phyloP scores from a whole-genome alignment of 2,797 vertebrate genomes.

The Chrosomus eos region DNA sequence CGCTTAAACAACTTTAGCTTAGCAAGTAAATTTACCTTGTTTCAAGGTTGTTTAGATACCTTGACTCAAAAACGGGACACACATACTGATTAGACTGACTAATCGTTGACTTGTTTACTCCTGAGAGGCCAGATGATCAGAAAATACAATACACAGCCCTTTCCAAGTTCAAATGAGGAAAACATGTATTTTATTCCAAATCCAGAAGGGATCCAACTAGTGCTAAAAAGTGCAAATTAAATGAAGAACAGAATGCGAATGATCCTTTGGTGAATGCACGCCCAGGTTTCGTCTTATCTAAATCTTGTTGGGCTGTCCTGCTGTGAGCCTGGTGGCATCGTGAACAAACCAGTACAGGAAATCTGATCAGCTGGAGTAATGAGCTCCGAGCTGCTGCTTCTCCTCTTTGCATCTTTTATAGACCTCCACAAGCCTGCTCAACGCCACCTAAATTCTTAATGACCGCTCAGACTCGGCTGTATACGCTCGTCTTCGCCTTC shows the following conservation, averaged over 20 bases:
- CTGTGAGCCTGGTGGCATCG: slow-evolving; percentile 36
- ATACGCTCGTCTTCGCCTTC: slow-evolving; percentile 28
- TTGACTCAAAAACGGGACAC: background rate
- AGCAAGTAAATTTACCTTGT: background rate
- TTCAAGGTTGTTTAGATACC: background rate
- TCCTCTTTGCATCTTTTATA: slow-evolving; percentile 58
- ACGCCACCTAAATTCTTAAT: slow-evolving; percentile 61
- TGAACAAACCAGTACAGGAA: slow-evolving; percentile 47
- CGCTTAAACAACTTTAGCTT: background rate
- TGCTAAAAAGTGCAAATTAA: background rate
- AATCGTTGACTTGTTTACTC: background rate
- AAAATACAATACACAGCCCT: background rate
- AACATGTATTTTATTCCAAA: background rate
- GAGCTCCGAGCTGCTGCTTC: slow-evolving; percentile 55
- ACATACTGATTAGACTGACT: background rate
- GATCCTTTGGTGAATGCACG: slow-evolving; percentile 38
- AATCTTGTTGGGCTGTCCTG: slow-evolving; percentile 46
- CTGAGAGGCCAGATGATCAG: background rate
- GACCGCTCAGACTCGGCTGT: slow-evolving; percentile 31
- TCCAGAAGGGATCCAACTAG: background rate
- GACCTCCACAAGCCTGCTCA: slow-evolving; percentile 52
- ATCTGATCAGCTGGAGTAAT: slow-evolving; percentile 61
- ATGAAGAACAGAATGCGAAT: slow-evolving; percentile 13
- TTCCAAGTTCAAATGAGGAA: background rate
- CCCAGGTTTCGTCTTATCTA: slow-evolving; percentile 41